Evolutionary conservation across 2,888 invertebrate species (phyloP), one percentile per base, ranked within the genome.

Genomic region (Archips xylosteana): DNA sequence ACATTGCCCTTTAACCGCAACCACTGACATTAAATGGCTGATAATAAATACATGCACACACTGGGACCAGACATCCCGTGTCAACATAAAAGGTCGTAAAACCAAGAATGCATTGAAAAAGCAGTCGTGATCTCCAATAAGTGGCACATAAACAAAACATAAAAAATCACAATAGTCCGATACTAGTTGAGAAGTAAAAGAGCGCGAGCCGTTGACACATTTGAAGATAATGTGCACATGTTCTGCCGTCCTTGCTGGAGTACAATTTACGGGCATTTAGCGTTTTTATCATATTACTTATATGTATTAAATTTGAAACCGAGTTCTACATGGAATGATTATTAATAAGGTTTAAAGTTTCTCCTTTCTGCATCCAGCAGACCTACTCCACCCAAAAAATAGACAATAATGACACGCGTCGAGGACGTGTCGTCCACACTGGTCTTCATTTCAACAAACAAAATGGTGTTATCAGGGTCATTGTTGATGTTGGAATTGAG

Each of bases 181-280:
- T 87, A 86, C 84, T 86, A 82, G 82, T 85, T 84, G 86, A 87
- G 87, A 89, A 87, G 88, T 87, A 88, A 87, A 88, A 88, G 87
- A 87, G 87, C 88, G 89, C 87, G 88, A 91, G 88, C 87, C 86
- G 93, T 91, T 93, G 93, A 92, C 94, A 93, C 92, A 92, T 93
- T 92, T 91, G 92, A 92, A 92, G 92, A 92, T 93, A 93, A 93
- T 92, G 89, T 88, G 90, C 88, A 86, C 90, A 90, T 91, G 89
- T 90, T 86, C 87, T 85, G 86, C 83, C 83, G 85, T 80, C 80
- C 76, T 76, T 76, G 64, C 77, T 39, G 15, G 77, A 83, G 82
- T 77, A 51, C 72, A 85, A 85, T 79, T 75, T 39, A 78, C 5
- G 76, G 80, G 76, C 73, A 63, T 51, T 6, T 5, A 60, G 75